Conservation (phyloP, 2,888 invertebrate genomes). For the Aporophyla nigra region DNA sequence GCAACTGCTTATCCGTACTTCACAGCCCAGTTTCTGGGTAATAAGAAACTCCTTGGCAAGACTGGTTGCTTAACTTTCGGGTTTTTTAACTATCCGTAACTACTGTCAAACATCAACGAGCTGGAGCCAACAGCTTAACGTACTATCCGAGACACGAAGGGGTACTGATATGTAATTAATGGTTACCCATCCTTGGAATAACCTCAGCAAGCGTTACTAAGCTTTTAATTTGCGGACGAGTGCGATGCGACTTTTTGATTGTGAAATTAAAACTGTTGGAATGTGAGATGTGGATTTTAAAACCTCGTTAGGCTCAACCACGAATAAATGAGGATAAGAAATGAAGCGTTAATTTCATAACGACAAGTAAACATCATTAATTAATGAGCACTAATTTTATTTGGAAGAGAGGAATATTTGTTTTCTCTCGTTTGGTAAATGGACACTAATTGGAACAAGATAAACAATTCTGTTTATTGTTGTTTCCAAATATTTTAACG, state of each 20-base stretch:
- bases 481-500: neutral
- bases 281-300: neutral
- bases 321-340: neutral
- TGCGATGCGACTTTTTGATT: neutral
- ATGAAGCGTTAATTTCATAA: neutral
- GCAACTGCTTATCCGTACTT: too few species aligned
- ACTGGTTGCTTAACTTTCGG: neutral
- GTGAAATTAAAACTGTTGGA: neutral
- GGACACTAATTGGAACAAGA: constrained; percentile 19
- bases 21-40: neutral
- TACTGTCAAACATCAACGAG: neutral
- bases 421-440: constrained; percentile 8
- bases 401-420: neutral
- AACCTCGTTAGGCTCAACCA: neutral
- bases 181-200: neutral
- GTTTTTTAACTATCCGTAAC: neutral
- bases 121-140: neutral
- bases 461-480: constrained; percentile 6
- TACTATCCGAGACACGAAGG: neutral
- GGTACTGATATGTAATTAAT: neutral
- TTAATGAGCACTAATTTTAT: neutral
- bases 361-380: neutral
- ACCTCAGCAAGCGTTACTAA: neutral
- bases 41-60: neutral
- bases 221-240: neutral